Conservation (phyloP, 2,888 invertebrate species). For the Allolobophora icterica region DNA sequence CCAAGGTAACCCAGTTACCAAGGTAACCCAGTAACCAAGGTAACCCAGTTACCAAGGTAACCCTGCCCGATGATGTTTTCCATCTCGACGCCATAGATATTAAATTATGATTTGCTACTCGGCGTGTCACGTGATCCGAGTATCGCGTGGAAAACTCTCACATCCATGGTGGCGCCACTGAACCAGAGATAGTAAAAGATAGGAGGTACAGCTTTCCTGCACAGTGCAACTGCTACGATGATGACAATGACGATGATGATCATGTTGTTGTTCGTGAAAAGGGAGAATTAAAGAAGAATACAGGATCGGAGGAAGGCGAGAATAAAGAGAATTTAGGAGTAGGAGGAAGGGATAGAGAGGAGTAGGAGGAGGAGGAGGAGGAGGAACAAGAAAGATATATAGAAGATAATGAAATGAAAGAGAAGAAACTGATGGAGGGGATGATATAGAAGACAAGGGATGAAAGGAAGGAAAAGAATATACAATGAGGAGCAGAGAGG, state of each 20-base stretch:
- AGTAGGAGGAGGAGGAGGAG: neutral
- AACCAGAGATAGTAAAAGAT: neutral
- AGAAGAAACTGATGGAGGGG: too few relatives aligned
- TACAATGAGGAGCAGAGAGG: too few relatives aligned
- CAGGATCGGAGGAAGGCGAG: neutral
- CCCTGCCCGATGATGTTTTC: neutral
- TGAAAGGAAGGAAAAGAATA: too few relatives aligned
- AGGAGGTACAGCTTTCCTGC: too few relatives aligned
- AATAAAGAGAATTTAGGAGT: neutral
- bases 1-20: neutral
- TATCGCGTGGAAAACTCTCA: neutral
- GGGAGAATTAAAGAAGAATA: neutral
- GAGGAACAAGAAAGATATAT: neutral
- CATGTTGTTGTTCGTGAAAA: neutral
- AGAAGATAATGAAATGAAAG: neutral
- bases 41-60: neutral
- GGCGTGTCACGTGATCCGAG: slow-evolving; percentile 21
- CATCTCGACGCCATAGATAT: slow-evolving; percentile 23
- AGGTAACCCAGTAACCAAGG: neutral
- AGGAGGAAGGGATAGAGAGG: neutral
- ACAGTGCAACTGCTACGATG: neutral
- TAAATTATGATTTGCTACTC: slow-evolving; percentile 12
- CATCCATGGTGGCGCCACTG: neutral
- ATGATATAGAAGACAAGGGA: too few relatives aligned
- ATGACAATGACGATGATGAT: slow-evolving; percentile 12